Evolutionary conservation across 23 tunicate genomes (phyloP), one percentile per base, ranked within the genome.

Genomic region (Phallusia fumigata): DNA sequence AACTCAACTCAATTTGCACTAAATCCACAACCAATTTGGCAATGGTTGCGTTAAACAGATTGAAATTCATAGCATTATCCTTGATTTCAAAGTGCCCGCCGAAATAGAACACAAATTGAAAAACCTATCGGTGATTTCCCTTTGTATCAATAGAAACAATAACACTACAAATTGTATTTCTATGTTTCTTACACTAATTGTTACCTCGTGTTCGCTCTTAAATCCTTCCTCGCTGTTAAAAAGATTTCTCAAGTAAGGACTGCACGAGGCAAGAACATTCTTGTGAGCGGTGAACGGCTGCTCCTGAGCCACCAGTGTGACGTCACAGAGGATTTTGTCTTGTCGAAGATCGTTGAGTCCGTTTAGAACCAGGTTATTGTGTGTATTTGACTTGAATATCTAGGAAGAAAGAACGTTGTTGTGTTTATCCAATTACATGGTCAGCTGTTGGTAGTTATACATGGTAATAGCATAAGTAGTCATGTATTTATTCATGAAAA

Each of bases 261-360:
- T 89, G 84, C 92, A 88, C 6, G 99, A 84, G 15, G 99, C 95
- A 3, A 97, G 81, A 35, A 97, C 88, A 76, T 93, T 93, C 74
- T 89, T 89, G 80, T 97, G 99, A 6, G 99, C 97, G 11, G 65
- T 74, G 75, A 97, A 97, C 5, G 88, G 89, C 52, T 92, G 87
- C 65, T 97, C 99, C 47, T 97, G 98, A 15, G 95, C 99, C 64
- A 97, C 86, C 40, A 97, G 85, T 24, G 95, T 92, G 89, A 97
- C 99, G 87, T 97, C 99, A 92, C 99, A 97, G 31, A 97, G 83
- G 73, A 92, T 88, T 13, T 86, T 95, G 76, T 97, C 99, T 52
- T 88, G 85, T 28, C 99, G 83, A 13, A 97, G 82, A 30, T 92
- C 96, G 72, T 97, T 88, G 51, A 97, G 83, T n/a, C 95, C 95